These are phyloP conservation scores for Sinocyclocheilus grahami DNA, from an alignment of 2,113 vertebrate genomes.

Conservation along the genomic window DNA sequence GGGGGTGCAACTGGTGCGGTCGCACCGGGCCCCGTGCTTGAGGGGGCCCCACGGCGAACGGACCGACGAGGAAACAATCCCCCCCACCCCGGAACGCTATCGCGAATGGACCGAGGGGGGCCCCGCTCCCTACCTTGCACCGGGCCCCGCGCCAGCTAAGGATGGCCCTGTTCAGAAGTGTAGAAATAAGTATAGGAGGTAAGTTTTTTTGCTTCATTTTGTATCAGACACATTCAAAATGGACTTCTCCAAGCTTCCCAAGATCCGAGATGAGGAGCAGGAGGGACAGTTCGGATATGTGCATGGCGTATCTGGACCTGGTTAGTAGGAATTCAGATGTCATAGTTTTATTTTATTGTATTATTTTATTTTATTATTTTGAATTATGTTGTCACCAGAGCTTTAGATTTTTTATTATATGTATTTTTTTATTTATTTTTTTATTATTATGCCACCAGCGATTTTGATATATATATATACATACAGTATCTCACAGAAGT, in stretches of 20 bases:
- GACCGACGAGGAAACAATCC: no score
- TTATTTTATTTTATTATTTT: background rate
- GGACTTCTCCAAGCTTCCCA: conserved; percentile 94
- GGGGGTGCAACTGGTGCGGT: no score
- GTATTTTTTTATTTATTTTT: no score
- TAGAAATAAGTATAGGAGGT: background rate
- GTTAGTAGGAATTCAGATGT: conserved; percentile 70
- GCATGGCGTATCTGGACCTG: conserved; percentile 95
- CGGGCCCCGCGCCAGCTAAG: no score
- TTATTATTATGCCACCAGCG: no score
- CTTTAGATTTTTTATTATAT: background rate
- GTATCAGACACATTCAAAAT: conserved; percentile 76
- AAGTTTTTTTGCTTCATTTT: background rate
- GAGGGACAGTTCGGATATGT: conserved; percentile 93
- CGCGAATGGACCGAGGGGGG: no score
- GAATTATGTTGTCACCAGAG: background rate
- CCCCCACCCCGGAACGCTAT: no score
- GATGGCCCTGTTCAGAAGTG: background rate
- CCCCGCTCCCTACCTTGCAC: no score
- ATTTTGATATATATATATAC: no score
- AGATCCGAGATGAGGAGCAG: conserved; percentile 89
- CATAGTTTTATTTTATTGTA: background rate
- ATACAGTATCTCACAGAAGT: no score
- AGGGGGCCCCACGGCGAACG: no score
- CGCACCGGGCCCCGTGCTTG: no score